Base-by-base conservation (phyloP, 2,113 vertebrate species). In the Hemicordylus capensis region DNA sequence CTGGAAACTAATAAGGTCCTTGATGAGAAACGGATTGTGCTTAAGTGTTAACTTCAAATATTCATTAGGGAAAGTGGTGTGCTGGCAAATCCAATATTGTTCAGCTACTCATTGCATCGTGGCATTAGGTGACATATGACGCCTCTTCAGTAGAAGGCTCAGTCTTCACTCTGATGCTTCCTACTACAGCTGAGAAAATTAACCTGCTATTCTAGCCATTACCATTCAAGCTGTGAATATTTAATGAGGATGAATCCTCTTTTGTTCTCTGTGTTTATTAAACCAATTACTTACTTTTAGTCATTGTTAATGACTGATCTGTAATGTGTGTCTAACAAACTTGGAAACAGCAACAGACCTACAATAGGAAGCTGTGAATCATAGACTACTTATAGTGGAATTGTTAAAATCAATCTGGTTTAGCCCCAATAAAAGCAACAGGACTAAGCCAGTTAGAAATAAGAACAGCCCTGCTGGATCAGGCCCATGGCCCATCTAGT, bases 261-360 rank as follows among this genome's bases (percentile, higher is more conserved):
- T 81, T 67, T 19, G 37, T 81, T 58, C 70, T 31, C 51, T 67
- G 72, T 81, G 73, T 81, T 86, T 86, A 67, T 86, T 69, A 81
- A 86, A 75, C 48, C 69, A 74, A 86, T 86, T 81, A 76, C 39
- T 86, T 76, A 86, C 51, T 86, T 81, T 81, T 76, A 81, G 39
- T 58, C 72, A 76, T 67, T 46, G 59, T 56, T 46, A 86, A 76
- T 76, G 85, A 56, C 28, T 58, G 39, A 75, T 24, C 79, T 76
- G 48, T 56, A 81, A 75, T 81, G 61, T 31, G 20, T 63, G 48
- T 34, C 31, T 46, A 66, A 81, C 42, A 59, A 75, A 67, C 39
- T 63, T 48, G 39, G 72, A 67, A 67, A 76, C 31, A 80, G 34
- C 72, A 86, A 46, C 31, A 76, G 37, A 37, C 10, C 59, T 75